These are phyloP conservation scores for Coccyzus lansbergi DNA, from an alignment of 2,797 vertebrate species.

Conservation along the genomic window DNA sequence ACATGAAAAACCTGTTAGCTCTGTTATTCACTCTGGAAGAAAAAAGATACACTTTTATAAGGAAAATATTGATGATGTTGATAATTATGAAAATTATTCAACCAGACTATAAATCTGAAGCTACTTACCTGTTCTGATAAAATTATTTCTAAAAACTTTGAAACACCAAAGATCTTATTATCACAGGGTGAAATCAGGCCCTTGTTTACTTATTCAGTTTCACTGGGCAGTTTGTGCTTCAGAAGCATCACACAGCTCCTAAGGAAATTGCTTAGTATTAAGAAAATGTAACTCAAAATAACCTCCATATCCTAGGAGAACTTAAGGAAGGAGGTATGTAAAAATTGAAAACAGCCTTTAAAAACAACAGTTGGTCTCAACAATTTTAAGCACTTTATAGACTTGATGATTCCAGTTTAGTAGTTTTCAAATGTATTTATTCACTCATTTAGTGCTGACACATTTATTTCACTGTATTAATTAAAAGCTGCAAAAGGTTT, in stretches of 20 bases:
- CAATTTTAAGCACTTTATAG: not conserved
- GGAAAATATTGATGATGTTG: slow-evolving; percentile 6
- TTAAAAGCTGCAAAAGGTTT: not conserved
- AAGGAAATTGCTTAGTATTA: not conserved
- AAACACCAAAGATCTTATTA: slow-evolving; percentile 48
- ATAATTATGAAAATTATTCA: not conserved
- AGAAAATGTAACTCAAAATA: not conserved
- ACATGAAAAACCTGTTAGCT: slow-evolving; percentile 48
- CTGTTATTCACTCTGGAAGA: slow-evolving; percentile 40
- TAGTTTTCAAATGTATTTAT: not conserved
- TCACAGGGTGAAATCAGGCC: slow-evolving; percentile 3
- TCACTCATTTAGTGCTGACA: not conserved
- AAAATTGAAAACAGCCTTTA: not conserved
- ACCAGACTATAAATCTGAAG: not conserved
- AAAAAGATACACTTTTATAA: slow-evolving; percentile 12
- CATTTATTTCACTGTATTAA: not conserved
- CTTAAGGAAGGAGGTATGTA: not conserved
- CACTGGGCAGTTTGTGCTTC: not conserved
- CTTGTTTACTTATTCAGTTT: not conserved
- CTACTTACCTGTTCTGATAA: slow-evolving; percentile 7
- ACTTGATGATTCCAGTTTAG: not conserved
- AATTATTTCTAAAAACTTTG: slow-evolving; percentile 20
- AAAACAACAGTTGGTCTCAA: not conserved
- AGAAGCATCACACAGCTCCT: not conserved
- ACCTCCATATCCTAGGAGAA: not conserved